These are phyloP conservation scores for Oconnorella tubifera DNA, from an alignment of 2,888 invertebrate genomes.

Conservation along the genomic window DNA sequence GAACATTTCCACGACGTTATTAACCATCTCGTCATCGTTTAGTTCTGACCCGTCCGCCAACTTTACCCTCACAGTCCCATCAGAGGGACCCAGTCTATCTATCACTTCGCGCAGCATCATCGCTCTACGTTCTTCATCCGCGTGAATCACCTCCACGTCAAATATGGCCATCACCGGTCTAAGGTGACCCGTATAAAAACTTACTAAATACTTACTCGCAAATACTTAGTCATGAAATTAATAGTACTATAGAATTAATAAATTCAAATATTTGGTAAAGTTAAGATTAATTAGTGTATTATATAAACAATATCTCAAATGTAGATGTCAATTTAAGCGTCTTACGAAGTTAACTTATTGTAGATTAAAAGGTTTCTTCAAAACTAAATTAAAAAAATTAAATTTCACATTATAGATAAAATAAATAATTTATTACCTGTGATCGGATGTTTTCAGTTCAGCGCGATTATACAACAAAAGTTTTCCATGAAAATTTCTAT, in stretches of 20 bases:
- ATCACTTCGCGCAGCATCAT: constrained; percentile 65
- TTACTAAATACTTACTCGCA: no score
- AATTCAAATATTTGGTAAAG: no score
- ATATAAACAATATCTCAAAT: no score
- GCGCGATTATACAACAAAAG: constrained; percentile 85
- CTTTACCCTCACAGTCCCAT: constrained; percentile 82
- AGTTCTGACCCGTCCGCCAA: constrained; percentile 60
- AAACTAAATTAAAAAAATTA: no score
- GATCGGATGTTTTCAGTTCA: constrained; percentile 94
- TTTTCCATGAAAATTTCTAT: constrained; percentile 63
- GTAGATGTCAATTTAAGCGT: no score
- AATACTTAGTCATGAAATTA: no score
- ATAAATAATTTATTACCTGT: constrained; percentile 58
- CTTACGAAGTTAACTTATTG: no score
- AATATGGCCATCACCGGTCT: constrained; percentile 88
- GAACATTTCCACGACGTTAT: constrained; percentile 73
- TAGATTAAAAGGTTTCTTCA: no score
- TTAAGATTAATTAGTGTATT: no score
- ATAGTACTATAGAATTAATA: no score
- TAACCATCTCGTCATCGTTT: constrained; percentile 78
- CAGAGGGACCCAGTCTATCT: constrained; percentile 71
- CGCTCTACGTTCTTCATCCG: constrained; percentile 73
- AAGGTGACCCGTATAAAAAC: no score
- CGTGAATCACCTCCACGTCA: constrained; percentile 78
- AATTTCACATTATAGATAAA: no score